Evolutionary conservation across 2,797 vertebrate genomes (phyloP).

Genomic region (Pterois miles): DNA sequence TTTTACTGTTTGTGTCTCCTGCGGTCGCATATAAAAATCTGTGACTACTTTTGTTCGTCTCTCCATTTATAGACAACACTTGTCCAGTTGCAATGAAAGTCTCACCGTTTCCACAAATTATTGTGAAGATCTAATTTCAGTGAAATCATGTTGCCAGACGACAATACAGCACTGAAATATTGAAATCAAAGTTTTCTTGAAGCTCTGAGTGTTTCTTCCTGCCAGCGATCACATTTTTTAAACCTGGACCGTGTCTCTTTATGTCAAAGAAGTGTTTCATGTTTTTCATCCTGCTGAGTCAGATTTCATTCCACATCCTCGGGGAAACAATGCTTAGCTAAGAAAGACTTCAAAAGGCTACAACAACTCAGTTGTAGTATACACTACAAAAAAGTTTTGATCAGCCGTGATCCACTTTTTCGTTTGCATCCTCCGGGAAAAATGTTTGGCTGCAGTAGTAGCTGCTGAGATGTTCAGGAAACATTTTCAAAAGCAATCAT

Average conservation of each 20-base stretch:
- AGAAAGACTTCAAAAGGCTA: conserved; percentile 56
- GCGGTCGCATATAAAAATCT: background rate
- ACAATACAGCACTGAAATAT: conserved; percentile 3
- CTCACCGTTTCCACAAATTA: background rate
- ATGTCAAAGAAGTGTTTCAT: conserved; percentile 48
- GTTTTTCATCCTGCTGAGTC: conserved; percentile 42
- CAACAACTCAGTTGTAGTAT: conserved; percentile 12
- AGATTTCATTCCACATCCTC: conserved; percentile 43
- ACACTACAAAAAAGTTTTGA: conserved; percentile 55
- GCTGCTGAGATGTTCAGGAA: conserved; percentile 14
- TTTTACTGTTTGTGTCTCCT: background rate
- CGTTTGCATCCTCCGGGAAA: conserved; percentile 2
- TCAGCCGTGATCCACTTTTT: conserved; percentile 58
- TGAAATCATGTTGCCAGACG: background rate
- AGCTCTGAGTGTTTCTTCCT: background rate
- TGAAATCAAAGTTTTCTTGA: conserved; percentile 29
- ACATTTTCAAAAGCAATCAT: conserved; percentile 10
- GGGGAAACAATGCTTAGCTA: conserved; percentile 39
- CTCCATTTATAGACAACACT: background rate
- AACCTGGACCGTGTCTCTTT: conserved; percentile 30
- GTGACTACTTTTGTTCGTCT: background rate
- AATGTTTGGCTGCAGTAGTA: conserved; percentile 21
- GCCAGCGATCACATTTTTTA: conserved; percentile 31
- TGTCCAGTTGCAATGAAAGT: background rate
- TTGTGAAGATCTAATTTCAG: conserved; percentile 1